A percentile compares a stretch with the other conserved stretches of the same genome.
Conservation (phyloP, 2,113 vertebrate species). For the Setophaga coronata region DNA sequence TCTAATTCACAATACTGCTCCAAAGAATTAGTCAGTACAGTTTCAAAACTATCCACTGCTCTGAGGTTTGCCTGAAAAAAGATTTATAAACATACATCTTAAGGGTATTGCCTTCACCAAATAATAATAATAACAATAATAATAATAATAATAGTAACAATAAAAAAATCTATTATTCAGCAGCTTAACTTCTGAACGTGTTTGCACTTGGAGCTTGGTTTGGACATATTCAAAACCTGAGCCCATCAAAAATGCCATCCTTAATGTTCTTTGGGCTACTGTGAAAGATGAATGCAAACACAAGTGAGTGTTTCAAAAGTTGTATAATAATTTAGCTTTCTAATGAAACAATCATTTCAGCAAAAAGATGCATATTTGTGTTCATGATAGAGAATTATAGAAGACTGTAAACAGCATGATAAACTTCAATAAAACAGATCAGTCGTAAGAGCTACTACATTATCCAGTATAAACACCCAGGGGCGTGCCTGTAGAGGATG, state of each 20-base stretch:
- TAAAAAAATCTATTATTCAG: background rate
- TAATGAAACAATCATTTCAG: background rate
- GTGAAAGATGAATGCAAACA: background rate
- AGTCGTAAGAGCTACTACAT: background rate
- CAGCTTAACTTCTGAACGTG: background rate
- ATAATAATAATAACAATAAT: background rate
- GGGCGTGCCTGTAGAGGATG: background rate
- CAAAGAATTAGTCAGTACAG: background rate
- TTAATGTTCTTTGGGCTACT: background rate
- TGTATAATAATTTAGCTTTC: slow-evolving; percentile 7
- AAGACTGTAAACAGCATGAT: slow-evolving; percentile 20
- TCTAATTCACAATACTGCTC: background rate
- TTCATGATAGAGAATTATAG: background rate
- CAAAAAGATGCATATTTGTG: background rate
- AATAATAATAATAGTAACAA: background rate
- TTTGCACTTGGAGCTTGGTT: background rate
- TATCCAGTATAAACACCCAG: background rate
- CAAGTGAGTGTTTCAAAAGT: background rate
- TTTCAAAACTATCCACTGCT: background rate
- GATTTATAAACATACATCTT: background rate
- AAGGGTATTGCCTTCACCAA: background rate
- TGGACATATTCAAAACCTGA: background rate
- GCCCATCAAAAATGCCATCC: background rate
- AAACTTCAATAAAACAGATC: slow-evolving; percentile 23
- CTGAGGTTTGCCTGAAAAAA: background rate